Percentiles rank a stretch among this genome's conserved stretches.
phyloP scores from a whole-genome alignment of 2,113 vertebrate species.

The Helogale parvula region DNA sequence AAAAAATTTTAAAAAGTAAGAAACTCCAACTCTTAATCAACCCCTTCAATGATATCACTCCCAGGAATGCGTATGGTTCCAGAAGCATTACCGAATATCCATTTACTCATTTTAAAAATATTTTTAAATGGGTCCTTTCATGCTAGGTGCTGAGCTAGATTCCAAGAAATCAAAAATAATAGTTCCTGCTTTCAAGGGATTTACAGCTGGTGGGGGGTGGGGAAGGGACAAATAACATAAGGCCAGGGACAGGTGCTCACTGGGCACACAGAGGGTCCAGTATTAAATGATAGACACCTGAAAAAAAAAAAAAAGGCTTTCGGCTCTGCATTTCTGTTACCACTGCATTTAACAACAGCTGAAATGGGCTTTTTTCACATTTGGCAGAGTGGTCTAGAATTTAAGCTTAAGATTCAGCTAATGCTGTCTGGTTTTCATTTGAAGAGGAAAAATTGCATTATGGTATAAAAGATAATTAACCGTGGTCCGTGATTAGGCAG shows the following conservation, averaged over 20 bases:
- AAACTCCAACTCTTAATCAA: not conserved
- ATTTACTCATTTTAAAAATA: not conserved
- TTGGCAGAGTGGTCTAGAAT: not conserved
- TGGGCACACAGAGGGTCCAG: not conserved
- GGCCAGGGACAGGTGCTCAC: fast-evolving
- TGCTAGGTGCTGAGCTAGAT: not conserved
- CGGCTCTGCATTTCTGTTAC: not conserved
- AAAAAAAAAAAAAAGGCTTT: not conserved
- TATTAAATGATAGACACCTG: not conserved
- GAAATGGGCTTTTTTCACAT: not conserved
- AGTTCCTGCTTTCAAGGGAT: not conserved
- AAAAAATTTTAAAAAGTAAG: not conserved
- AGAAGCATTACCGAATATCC: not conserved
- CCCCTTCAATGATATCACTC: not conserved
- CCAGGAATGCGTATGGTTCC: not conserved
- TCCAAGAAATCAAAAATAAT: not conserved
- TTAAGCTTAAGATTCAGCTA: constrained; percentile 16
- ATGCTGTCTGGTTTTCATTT: not conserved
- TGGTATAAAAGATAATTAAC: not conserved
- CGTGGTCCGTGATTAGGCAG: not conserved
- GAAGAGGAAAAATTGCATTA: not conserved
- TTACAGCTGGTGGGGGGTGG: not conserved
- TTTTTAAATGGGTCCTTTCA: not conserved
- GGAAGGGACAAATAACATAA: not conserved
- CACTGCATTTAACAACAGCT: not conserved